A percentile compares a stretch with the other conserved stretches of the same genome.
These are phyloP conservation scores for Matsumyia berberina DNA, from an alignment of 2,888 invertebrate genomes.

Conservation along the genomic window DNA sequence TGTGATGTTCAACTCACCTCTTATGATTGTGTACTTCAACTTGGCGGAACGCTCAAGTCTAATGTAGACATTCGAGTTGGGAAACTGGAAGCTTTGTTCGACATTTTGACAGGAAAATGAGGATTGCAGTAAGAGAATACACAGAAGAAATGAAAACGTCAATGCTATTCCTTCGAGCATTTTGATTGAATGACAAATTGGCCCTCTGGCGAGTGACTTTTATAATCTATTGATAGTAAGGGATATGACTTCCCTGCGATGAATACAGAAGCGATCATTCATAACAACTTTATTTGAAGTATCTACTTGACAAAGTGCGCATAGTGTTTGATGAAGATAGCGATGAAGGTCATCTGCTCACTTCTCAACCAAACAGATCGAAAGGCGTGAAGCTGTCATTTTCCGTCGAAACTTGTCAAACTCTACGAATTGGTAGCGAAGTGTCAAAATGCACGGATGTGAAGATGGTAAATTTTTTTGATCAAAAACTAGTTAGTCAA, in stretches of 20 bases:
- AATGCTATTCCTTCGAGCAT: constrained; percentile 38
- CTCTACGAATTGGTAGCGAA: too few species aligned
- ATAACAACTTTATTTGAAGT: not conserved
- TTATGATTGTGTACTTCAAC: constrained; percentile 81
- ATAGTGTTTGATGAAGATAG: not conserved
- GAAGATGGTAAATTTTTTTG: too few species aligned
- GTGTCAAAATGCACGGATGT: too few species aligned
- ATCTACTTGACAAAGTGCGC: not conserved
- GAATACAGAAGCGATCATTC: not conserved
- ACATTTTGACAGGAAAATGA: constrained; percentile 78
- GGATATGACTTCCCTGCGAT: not conserved
- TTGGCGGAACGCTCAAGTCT: constrained; percentile 79
- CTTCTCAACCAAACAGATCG: not conserved
- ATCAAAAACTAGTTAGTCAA: too few species aligned
- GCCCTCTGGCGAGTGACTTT: constrained; percentile 10
- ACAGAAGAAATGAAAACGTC: constrained; percentile 10
- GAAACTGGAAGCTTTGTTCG: constrained; percentile 80
- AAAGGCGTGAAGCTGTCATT: too few species aligned
- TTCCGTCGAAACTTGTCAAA: too few species aligned
- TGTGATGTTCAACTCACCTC: constrained; percentile 76
- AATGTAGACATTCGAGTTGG: constrained; percentile 80
- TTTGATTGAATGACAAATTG: constrained; percentile 26
- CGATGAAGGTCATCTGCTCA: not conserved
- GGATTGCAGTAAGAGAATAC: constrained; percentile 15
- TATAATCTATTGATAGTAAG: constrained; percentile 19